Base-by-base conservation (phyloP, 2,797 vertebrate genomes). In the Rhadinocentrus ornatus region DNA sequence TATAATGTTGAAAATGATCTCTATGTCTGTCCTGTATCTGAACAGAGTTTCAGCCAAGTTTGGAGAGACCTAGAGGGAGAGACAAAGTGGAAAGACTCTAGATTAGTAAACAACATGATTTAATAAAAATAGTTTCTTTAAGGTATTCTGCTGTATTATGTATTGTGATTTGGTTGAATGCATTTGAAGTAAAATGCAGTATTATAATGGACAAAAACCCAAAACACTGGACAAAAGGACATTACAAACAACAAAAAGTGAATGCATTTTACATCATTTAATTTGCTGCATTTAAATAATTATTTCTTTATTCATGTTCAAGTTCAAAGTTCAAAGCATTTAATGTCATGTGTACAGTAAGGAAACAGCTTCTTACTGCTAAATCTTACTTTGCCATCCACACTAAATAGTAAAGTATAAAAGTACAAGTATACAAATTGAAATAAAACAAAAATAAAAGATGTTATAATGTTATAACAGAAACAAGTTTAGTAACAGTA, bases 1-100 rank as follows among this genome's bases (percentile, higher is more conserved):
- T 65, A 99, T 98, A 63, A 98, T 90, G 81, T 98, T 97, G 86
- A 98, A 99, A 91, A 99, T 96, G 53, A 96, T 96, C 86, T 98
- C 95, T 59, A 99, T 94, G 87, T 99, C 96, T 62, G 94, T 95
- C 82, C 96, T 94, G 90, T 98, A 98, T 91, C 96, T 94, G 86
- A 96, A 98, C 66, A 99, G 78, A 6, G 95, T 97, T 93, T 98
- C 96, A 46, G 93, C 92, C 86, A 99, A 75, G 79, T 92, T 93
- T 78, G 96, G 95, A 22, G 96, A 92, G 79, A 94, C 96, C 97
- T 99, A 29, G 66, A 63, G 41, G 5, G 0, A 63, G 16, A 63
- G 3, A 34, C 50, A 41, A 60, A 60, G 11, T n/a, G 13, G 2
- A 26, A 61, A 39, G 9, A 32, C 20, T 50, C 8, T 26, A 54